These are phyloP conservation scores for Rhodophaea formosa DNA, from an alignment of 2,888 invertebrate species.

Conservation along the genomic window DNA sequence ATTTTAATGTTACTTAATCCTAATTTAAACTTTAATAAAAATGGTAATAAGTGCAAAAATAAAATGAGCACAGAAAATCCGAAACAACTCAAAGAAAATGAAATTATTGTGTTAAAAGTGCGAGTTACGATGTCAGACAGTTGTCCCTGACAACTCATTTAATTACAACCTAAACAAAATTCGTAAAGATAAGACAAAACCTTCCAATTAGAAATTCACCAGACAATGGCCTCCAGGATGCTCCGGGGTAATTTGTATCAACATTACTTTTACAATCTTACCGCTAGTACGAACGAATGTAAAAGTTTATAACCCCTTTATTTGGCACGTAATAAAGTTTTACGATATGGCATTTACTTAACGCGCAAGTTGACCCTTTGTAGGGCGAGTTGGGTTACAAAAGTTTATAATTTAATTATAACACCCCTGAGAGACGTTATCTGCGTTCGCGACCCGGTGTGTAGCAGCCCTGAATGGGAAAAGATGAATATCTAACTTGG, in stretches of 20 bases:
- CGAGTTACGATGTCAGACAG: not conserved
- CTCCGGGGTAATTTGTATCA: conserved; percentile 40
- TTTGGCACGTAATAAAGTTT: conserved; percentile 78
- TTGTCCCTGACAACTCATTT: not conserved
- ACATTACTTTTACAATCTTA: conserved; percentile 60
- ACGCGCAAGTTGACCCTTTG: conserved; percentile 72
- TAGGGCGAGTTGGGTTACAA: conserved; percentile 46
- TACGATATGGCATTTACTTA: conserved; percentile 74
- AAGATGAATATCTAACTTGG: conserved; percentile 14
- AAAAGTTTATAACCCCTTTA: conserved; percentile 75
- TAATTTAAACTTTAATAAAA: too few species aligned
- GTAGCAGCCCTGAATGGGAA: conserved; percentile 25
- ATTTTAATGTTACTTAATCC: too few species aligned
- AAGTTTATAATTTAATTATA: conserved; percentile 80
- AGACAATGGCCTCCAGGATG: conserved; percentile 22
- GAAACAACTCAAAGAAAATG: not conserved
- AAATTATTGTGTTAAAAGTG: too few species aligned
- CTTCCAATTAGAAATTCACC: conserved; percentile 29
- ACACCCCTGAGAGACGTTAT: conserved; percentile 70
- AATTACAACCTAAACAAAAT: conserved; percentile 17
- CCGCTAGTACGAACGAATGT: conserved; percentile 56
- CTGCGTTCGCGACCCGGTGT: conserved; percentile 39
- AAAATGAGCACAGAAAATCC: too few species aligned
- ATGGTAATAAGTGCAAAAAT: too few species aligned
- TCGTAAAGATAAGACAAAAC: conserved; percentile 25